Evolutionary conservation across 2,888 invertebrate genomes (phyloP), one percentile per base, ranked within the genome.

Genomic region (Mechanitis messenoides): DNA sequence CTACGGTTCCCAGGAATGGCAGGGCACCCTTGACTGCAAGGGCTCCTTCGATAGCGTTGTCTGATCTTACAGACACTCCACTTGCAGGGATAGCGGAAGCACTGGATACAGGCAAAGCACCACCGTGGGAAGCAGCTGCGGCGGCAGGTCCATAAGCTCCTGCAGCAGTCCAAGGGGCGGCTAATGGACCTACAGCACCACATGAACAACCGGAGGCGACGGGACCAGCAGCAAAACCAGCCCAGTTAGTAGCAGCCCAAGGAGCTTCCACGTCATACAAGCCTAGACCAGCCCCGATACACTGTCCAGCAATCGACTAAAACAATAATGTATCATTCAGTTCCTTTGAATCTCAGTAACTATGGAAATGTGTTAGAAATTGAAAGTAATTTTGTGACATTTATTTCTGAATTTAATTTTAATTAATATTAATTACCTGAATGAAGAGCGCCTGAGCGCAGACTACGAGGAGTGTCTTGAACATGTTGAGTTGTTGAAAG

Each of bases 391-490:
- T 5, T 35, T 35, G 35, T 35, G 6, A 3, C 4, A 35, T 38
- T 11, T 2, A 45, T 11, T 9, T 20, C 35, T 50, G 53, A 33
- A 4, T 9, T 6, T 33, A 54, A 42, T 31, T 38, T 56, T 56
- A 50, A 31, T 7, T 6, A 5, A 4, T 1, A 9, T 35, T 9
- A 55, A 54, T 53, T 53, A 77, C 76, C 71, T 76, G 74, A 47
- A 70, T 66, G 54, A 74, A 55, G 31, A 75, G 67, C 33, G 72
- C 73, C 58, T 71, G 71, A 45, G 72, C 72, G 68, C 74, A 76
- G 64, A 74, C 59, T 20, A 68, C 61, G n/a, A 73, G 55, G 33
- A 72, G 64, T 46, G 68, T 60, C 63, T 73, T 75, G 45, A 69
- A 66, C 75, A 77, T 77, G 59, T 65, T 71, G 45, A 31, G 28